A percentile compares a stretch with the other conserved stretches of the same genome.
Conservation (phyloP, 2,797 vertebrate species). For the Syndactyla subalaris region DNA sequence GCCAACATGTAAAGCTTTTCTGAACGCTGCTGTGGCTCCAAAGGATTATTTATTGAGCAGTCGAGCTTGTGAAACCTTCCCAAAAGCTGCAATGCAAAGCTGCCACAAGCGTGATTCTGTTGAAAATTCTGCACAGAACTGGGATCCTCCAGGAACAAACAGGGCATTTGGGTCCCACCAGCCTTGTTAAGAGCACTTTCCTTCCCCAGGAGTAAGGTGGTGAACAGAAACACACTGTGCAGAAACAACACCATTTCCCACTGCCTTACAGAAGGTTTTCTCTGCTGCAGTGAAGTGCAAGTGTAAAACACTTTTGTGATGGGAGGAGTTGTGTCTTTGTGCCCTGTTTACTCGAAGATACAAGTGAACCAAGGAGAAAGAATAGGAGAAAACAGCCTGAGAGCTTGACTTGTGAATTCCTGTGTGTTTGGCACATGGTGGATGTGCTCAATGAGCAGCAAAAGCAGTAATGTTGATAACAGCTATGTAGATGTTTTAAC, state of each 20-base stretch:
- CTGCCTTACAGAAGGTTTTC: neutral
- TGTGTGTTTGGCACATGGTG: too few species aligned
- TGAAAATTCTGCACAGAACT: neutral
- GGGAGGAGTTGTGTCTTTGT: neutral
- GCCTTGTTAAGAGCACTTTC: neutral
- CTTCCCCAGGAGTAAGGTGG: neutral
- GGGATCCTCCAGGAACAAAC: neutral
- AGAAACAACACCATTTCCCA: accelerated
- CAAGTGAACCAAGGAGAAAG: neutral
- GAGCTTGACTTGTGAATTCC: neutral
- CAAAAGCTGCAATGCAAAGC: neutral
- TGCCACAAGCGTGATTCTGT: neutral
- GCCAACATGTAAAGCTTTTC: slow-evolving; percentile 4
- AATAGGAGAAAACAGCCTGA: neutral
- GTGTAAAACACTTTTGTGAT: neutral
- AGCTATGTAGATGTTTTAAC: neutral
- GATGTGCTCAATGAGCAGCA: neutral
- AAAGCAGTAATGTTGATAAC: neutral
- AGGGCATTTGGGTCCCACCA: neutral
- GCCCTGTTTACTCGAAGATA: neutral
- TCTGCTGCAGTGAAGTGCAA: neutral
- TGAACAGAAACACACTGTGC: neutral
- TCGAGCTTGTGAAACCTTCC: neutral
- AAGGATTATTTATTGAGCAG: slow-evolving; percentile 35
- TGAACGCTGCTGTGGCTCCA: neutral